Conservation (phyloP, 2,113 vertebrate species). For the Laterallus jamaicensis region DNA sequence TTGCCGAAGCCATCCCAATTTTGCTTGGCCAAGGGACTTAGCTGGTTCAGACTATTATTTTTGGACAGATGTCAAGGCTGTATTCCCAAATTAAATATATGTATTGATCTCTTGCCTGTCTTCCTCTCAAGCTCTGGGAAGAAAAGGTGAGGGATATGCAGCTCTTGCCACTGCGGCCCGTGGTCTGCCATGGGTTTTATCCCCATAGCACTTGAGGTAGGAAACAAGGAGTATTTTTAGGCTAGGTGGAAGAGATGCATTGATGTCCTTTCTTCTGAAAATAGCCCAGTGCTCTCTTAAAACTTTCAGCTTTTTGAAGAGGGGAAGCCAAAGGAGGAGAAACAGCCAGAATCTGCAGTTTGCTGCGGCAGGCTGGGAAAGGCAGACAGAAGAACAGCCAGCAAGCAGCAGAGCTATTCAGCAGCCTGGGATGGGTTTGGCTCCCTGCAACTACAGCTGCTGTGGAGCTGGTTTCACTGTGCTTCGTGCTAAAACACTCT, state of each 20-base stretch:
- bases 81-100: neutral
- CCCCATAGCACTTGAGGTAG: neutral
- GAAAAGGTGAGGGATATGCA: neutral
- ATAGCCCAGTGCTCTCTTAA: neutral
- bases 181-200: neutral
- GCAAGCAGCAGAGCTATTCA: neutral
- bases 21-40: neutral
- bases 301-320: neutral
- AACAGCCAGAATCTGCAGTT: neutral
- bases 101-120: neutral
- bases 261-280: neutral
- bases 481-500: neutral
- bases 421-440: neutral
- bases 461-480: neutral
- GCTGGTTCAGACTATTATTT: neutral
- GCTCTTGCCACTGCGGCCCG: neutral
- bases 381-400: neutral
- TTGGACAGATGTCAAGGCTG: neutral
- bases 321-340: neutral
- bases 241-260: neutral
- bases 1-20: neutral
- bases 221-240: neutral
- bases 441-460: neutral
- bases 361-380: neutral
- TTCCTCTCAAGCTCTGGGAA: neutral